Evolutionary conservation across 2,113 vertebrate genomes (phyloP), one percentile per base, ranked within the genome.

Genomic region (Mesocricetus auratus): DNA sequence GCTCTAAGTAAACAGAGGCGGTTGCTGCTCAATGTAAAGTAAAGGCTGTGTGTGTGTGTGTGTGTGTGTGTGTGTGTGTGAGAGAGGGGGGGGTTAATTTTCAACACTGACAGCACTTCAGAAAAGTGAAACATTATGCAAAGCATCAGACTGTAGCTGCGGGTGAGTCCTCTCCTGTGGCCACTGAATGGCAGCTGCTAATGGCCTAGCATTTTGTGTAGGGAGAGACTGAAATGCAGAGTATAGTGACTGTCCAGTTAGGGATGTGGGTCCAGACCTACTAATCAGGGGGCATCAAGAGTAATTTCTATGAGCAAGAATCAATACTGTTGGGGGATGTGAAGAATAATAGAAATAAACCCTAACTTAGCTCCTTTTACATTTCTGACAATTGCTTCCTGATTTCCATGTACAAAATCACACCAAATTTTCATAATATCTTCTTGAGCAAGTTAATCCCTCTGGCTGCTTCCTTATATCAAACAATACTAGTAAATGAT

Each of bases 371-470:
- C 21, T 42, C 11, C 6, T 71, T 19, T 8, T 45, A 3, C 78
- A 68, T 66, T 96, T 96, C 33, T 89, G 60, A 53, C 24, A 42
- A 45, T 81, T 75, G 42, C 68, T 90, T 83, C 39, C 77, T 91
- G 39, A 95, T 77, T 77, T 87, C 31, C 50, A 7, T 74, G 10
- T 92, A 53, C 56, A 95, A 86, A 92, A 64, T 89, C 73, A 86
- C 24, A 60, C 53, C 60, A 53, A 71, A 15, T 74, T 90, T 90
- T 74, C 47, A 64, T 60, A 81, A 42, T 42, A 81, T n/a, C 39
- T 13, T 26, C 75, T 89, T 82, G 71, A 90, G 7, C 31, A 71
- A 69, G 85, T 90, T 87, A 64, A 75, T 90, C 79, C 93, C 66
- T 42, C 7, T 82, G 69, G 42, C 73, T 82, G 1, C 90, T 86